These are phyloP conservation scores for Falco biarmicus DNA, from an alignment of 2,797 vertebrate species.

Conservation along the genomic window DNA sequence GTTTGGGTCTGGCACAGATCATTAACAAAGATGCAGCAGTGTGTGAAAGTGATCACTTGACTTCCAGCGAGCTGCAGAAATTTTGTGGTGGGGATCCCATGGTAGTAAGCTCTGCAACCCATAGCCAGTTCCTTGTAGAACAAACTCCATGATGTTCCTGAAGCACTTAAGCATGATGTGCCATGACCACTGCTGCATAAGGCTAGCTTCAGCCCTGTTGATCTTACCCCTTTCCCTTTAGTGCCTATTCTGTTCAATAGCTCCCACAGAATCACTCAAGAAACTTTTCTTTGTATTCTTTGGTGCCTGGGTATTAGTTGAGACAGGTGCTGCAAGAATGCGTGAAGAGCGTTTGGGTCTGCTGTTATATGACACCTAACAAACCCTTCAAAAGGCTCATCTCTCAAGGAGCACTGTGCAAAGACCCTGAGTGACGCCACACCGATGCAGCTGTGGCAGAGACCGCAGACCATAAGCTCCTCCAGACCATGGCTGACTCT, in stretches of 20 bases:
- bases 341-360: background rate
- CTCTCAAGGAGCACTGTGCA: fast-evolving
- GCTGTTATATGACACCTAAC: background rate
- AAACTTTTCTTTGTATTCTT: background rate
- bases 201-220: background rate
- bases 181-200: background rate
- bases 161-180: background rate
- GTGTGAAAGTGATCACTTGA: background rate
- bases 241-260: background rate
- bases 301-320: background rate
- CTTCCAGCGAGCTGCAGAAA: background rate
- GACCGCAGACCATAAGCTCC: background rate
- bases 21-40: background rate
- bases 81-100: background rate
- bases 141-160: background rate
- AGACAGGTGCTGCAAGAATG: background rate
- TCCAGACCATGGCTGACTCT: fast-evolving
- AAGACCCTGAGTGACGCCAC: background rate
- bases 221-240: background rate
- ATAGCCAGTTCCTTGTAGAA: background rate
- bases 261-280: background rate
- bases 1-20: background rate
- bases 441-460: fast-evolving
- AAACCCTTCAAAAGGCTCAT: background rate
- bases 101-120: background rate